Conservation (phyloP, 2,888 invertebrate species). For the Mellilla xanthometata region DNA sequence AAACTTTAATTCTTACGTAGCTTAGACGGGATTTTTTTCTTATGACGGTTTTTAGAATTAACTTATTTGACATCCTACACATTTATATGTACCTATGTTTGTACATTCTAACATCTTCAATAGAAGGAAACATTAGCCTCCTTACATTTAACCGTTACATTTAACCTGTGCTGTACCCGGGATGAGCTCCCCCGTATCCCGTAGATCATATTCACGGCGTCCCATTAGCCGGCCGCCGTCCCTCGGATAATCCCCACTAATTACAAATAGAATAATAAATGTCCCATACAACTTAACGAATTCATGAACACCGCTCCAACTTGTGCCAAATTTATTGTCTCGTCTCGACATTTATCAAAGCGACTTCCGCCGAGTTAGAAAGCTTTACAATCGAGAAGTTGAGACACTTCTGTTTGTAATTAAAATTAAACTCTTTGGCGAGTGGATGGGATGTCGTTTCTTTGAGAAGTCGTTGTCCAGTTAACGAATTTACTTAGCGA, state of each 20-base stretch:
- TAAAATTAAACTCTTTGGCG: slow-evolving; percentile 42
- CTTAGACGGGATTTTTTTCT: no score
- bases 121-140: no score
- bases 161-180: no score
- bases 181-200: not conserved
- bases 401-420: slow-evolving; percentile 40
- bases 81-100: no score
- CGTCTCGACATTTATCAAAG: slow-evolving; percentile 32
- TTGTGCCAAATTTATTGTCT: slow-evolving; percentile 38
- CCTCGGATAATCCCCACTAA: slow-evolving; percentile 17
- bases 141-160: no score
- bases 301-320: slow-evolving; percentile 35
- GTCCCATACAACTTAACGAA: slow-evolving; percentile 25
- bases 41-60: no score
- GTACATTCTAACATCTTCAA: no score
- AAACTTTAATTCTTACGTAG: no score
- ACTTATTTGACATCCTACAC: no score
- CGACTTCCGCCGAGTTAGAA: slow-evolving; percentile 25
- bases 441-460: slow-evolving; percentile 25
- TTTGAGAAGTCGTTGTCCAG: slow-evolving; percentile 1
- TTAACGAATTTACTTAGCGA: not conserved
- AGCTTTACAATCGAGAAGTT: slow-evolving; percentile 36
- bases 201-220: slow-evolving; percentile 12
- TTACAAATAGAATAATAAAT: slow-evolving; percentile 24
- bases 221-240: slow-evolving; percentile 6